Conservation (phyloP, 2,797 vertebrate species). For the Garrulus glandarius region DNA sequence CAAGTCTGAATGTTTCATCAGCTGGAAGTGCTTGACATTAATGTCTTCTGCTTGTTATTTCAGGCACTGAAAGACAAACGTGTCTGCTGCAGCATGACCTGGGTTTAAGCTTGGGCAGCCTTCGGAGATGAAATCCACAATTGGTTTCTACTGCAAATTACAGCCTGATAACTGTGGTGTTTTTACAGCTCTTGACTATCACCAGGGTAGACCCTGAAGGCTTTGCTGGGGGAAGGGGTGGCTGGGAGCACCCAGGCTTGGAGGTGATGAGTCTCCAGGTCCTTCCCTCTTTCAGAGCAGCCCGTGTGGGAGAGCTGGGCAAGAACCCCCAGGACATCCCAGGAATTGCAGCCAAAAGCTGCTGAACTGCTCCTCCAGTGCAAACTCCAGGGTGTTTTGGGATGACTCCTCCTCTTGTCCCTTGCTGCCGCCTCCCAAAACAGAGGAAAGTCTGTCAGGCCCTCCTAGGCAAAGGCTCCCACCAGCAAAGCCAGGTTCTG, state of each 20-base stretch:
- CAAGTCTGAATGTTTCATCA: slow-evolving; percentile 32
- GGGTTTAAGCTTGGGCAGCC: not conserved
- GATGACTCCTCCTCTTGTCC: not conserved
- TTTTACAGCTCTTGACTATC: not conserved
- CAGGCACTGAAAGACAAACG: slow-evolving; percentile 43
- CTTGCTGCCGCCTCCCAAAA: not conserved
- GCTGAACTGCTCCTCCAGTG: not conserved
- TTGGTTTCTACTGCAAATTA: not conserved
- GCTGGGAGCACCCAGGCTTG: not conserved
- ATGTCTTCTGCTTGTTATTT: slow-evolving; percentile 55
- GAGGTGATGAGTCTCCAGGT: not conserved
- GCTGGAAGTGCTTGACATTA: slow-evolving; percentile 52
- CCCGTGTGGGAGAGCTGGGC: fast-evolving
- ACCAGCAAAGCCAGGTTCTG: not conserved
- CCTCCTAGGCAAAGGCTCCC: not conserved
- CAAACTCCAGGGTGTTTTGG: not conserved
- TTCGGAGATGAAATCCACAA: not conserved
- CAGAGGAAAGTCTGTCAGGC: not conserved
- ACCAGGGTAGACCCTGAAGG: not conserved
- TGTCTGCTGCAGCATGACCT: not conserved
- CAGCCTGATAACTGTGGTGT: not conserved
- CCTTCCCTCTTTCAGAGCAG: not conserved
- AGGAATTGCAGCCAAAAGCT: not conserved
- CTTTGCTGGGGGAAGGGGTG: not conserved
- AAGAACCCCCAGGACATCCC: not conserved